Percentiles rank a stretch among this genome's conserved stretches.
phyloP scores from a whole-genome alignment of 2,888 invertebrate species.

The Reticulitermes lucifugus region DNA sequence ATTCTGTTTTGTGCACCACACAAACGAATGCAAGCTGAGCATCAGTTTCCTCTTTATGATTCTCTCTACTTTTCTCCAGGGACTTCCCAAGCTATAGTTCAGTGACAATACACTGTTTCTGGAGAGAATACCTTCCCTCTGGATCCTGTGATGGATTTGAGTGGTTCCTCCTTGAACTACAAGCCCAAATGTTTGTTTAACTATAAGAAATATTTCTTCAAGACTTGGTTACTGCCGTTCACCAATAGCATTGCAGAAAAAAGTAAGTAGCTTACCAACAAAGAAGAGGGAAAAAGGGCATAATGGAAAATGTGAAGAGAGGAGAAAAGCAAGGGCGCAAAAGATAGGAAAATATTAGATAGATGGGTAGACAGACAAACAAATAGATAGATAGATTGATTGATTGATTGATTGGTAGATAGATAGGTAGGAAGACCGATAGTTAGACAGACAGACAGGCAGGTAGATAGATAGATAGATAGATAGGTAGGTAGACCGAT shows the following conservation, averaged over 20 bases:
- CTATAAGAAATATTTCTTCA: neutral
- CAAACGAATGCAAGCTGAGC: neutral
- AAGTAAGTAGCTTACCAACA: neutral
- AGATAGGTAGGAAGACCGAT: too few relatives aligned
- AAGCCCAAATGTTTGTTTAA: neutral
- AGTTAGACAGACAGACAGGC: too few relatives aligned
- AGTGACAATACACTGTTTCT: conserved; percentile 14
- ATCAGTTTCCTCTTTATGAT: conserved; percentile 10
- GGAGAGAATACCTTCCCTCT: neutral
- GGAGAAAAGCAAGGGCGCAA: neutral
- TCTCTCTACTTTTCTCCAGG: neutral
- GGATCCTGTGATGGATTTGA: neutral
- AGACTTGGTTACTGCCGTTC: neutral
- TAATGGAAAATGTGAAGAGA: neutral
- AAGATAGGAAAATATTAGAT: neutral
- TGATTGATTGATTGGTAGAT: too few relatives aligned
- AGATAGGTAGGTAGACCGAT: too few relatives aligned
- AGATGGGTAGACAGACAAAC: neutral
- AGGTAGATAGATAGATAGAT: too few relatives aligned
- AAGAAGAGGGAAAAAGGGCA: neutral
- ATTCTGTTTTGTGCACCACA: neutral
- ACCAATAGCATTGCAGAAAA: neutral
- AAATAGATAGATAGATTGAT: too few relatives aligned
- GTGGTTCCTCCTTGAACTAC: conserved; percentile 1
- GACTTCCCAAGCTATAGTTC: conserved; percentile 1